These are phyloP conservation scores for Sesamia inferens DNA, from an alignment of 2,888 invertebrate genomes.

Conservation along the genomic window DNA sequence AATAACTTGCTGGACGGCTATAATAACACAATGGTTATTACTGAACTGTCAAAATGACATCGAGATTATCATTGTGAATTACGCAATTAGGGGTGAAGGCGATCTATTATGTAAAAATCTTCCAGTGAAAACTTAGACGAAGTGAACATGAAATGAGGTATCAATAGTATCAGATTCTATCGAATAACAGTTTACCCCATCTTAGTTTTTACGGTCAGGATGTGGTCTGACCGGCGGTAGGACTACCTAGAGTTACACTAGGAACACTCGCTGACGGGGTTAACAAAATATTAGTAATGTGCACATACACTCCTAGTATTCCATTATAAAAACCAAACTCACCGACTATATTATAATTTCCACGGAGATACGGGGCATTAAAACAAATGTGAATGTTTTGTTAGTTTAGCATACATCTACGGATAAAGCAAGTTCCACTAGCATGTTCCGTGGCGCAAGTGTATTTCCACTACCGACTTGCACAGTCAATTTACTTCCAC, in stretches of 20 bases:
- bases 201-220: not conserved
- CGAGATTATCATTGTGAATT: not conserved
- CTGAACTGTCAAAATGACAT: slow-evolving; percentile 11
- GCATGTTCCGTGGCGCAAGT: not conserved
- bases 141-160: not conserved
- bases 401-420: slow-evolving; percentile 58
- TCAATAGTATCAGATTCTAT: not conserved
- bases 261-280: slow-evolving; percentile 23
- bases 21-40: not conserved
- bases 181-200: not conserved
- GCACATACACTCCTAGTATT: slow-evolving; percentile 56
- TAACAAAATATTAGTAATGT: slow-evolving; percentile 53
- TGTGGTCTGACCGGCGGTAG: not conserved
- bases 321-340: slow-evolving; percentile 73
- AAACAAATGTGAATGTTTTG: slow-evolving; percentile 74
- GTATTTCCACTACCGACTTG: not conserved
- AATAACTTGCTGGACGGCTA: too few relatives aligned
- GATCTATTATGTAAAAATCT: too few relatives aligned
- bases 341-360: slow-evolving; percentile 84
- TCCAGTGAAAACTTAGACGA: not conserved
- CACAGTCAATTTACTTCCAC: not conserved
- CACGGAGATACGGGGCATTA: slow-evolving; percentile 75
- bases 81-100: not conserved
- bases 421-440: slow-evolving; percentile 28
- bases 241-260: not conserved